Base-by-base conservation (phyloP, 2,888 invertebrate species). In the Apamea epomidion region DNA sequence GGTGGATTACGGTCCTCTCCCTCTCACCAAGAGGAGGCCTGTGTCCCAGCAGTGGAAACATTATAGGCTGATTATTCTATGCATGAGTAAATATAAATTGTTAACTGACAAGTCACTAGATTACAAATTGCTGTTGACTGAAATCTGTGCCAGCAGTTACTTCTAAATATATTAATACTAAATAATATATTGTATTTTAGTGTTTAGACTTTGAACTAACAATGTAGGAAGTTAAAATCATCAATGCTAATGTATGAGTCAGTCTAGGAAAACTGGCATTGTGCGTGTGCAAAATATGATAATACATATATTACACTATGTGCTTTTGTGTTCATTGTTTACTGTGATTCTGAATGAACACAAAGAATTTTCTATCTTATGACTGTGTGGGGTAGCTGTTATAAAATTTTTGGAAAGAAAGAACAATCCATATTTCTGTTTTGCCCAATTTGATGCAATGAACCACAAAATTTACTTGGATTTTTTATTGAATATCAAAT, bases 171-270 rank as follows among this genome's bases (percentile, higher is more conserved):
- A 76, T 64, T 45, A 42, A n/a, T 76, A 82, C 21, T 54, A 25
- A 70, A 48, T 45, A 37, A 64, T 70, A 16, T 58, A 32, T 81
- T 78, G 54, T 58, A n/a, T 69, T n/a, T 45, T 58, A 45, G n/a
- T 79, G 29, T 84, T 58, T 7, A 60, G 62, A 68, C 80, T 80
- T 54, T 64, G 62, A 72, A 4, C 85, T 21, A 4, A 62, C 71
- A 78, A 65, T 29, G n/a, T 62, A 72, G 60, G 78, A 80, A 60
- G 54, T 65, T 67, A 65, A 80, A 84, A 80, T 71, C 67, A 29
- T 68, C 67, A 84, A 84, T 84, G 70, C 48, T 71, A 67, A 71
- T 67, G 16, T 62, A 45, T 68, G 80, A 82, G 10, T 72, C 80
- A 84, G 45, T 18, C 51, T 54, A 62, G 62, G 62, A 32, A 72